Base-by-base conservation (phyloP, 2,797 vertebrate genomes). In the Aldrovandia affinis region DNA sequence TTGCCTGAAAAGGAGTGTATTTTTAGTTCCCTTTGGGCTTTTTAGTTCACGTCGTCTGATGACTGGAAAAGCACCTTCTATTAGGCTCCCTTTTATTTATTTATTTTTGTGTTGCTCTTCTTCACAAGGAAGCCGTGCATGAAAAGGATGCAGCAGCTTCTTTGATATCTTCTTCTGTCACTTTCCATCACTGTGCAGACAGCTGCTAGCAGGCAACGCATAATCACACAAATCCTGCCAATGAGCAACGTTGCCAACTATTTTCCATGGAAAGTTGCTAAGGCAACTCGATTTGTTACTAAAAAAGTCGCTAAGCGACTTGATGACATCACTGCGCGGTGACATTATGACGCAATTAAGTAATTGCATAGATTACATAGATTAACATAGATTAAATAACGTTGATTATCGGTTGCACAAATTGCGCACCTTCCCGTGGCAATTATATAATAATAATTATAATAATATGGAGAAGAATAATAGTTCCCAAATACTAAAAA, bases 121-220 rank as follows among this genome's bases (percentile, higher is more conserved):
- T 85, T 81, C 83, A 77, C 81, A 80, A 77, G n/a, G 50, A 59
- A 85, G n/a, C 59, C 50, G 63, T 33, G n/a, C 79, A 59, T 81
- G 36, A 39, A 36, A 61, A 80, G 36, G 25, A 55, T 39, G 33
- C 15, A 33, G 68, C 20, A 75, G 36, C 14, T 28, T 36, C 68
- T 80, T 18, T 61, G 52, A 70, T 85, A 52, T 81, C 22, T 36
- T 75, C 30, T 52, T 54, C 68, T 85, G 80, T 81, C 80, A 70
- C 25, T 47, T 85, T 78, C 80, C 70, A 75, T 70, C 80, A 73
- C 18, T 36, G 61, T 54, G 28, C 79, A 50, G 55, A 81, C 68
- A 44, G 80, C 80, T 61, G 14, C 12, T 77, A 68, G 10, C 68
- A 78, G 84, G 42, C 55, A 42, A 30, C 47, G 25, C 83, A 83